Percentiles rank a stretch among this genome's conserved stretches.
Evolutionary conservation across 2,888 invertebrate species (phyloP).

Genomic region (Pachliopta kotzebuea): DNA sequence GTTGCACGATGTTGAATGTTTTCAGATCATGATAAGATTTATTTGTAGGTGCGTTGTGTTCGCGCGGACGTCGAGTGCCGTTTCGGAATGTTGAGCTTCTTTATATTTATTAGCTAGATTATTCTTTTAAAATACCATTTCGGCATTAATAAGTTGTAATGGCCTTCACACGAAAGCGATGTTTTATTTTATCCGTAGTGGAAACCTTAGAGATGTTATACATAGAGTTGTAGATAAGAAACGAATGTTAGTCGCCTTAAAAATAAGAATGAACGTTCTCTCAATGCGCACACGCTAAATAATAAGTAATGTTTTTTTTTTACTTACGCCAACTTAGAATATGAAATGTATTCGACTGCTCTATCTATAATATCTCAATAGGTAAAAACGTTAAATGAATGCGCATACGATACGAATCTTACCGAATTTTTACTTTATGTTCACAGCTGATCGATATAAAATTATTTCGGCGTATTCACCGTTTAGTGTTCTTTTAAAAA

Average conservation of each 20-base stretch:
- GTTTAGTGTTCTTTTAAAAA: conserved; percentile 70
- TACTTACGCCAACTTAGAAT: conserved; percentile 6
- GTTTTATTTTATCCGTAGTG: conserved; percentile 16
- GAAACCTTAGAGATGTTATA: conserved; percentile 26
- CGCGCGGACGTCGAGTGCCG: conserved; percentile 10
- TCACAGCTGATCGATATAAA: conserved; percentile 28
- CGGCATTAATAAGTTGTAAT: conserved; percentile 13
- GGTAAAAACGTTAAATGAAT: conserved; percentile 2
- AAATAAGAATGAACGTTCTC: conserved; percentile 16
- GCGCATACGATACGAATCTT: conserved; percentile 3
- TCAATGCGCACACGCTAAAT: conserved; percentile 26
- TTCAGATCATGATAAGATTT: conserved; percentile 54
- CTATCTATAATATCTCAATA: conserved; percentile 30
- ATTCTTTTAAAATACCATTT: conserved; percentile 24
- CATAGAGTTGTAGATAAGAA: conserved; percentile 21
- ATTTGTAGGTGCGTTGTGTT: conserved; percentile 27
- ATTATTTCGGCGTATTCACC: conserved; percentile 47
- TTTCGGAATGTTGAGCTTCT: conserved; percentile 29
- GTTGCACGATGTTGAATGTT: conserved; percentile 73
- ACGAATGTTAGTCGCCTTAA: conserved; percentile 15
- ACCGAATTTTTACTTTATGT: conserved; percentile 27
- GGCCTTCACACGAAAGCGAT: conserved; percentile 9
- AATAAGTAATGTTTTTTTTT: conserved; percentile 18
- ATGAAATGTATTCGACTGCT: conserved; percentile 15
- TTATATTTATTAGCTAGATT: conserved; percentile 26